phyloP scores from a whole-genome alignment of 2,888 invertebrate species.

The Physocephala rufipes region DNA sequence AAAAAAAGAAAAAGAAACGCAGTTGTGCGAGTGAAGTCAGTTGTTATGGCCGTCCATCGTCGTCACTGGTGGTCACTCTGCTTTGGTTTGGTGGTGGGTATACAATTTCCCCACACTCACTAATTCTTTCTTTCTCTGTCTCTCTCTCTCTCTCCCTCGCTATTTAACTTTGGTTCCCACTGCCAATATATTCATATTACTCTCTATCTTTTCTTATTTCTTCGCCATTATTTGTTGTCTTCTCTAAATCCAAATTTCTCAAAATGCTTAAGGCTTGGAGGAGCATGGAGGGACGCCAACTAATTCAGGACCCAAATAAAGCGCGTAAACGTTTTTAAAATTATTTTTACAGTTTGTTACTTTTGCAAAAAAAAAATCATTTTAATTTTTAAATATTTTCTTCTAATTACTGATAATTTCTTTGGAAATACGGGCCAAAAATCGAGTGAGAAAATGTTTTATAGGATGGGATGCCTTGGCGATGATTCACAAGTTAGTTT shows the following conservation, averaged over 20 bases:
- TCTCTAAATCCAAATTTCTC: neutral
- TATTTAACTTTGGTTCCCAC: too few species aligned
- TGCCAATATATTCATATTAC: too few species aligned
- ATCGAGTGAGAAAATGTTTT: too few species aligned
- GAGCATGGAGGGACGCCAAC: constrained; percentile 25
- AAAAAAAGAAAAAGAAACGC: neutral
- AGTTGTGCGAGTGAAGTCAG: constrained; percentile 2
- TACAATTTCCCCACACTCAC: too few species aligned
- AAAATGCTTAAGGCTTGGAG: too few species aligned
- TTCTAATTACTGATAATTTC: neutral
- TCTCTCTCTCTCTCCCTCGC: neutral
- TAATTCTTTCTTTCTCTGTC: neutral
- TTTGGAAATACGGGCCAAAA: too few species aligned
- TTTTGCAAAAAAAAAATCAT: neutral
- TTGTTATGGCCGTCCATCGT: neutral
- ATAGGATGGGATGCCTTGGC: too few species aligned
- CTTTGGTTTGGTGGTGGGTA: neutral
- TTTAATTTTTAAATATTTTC: neutral
- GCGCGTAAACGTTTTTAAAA: neutral
- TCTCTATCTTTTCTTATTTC: too few species aligned
- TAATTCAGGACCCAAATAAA: neutral
- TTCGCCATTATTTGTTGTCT: too few species aligned
- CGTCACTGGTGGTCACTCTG: constrained; percentile 27
- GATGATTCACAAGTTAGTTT: too few species aligned
- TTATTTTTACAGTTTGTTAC: constrained; percentile 6